These are phyloP conservation scores for Phasia obesa DNA, from an alignment of 2,888 invertebrate genomes.

Conservation along the genomic window DNA sequence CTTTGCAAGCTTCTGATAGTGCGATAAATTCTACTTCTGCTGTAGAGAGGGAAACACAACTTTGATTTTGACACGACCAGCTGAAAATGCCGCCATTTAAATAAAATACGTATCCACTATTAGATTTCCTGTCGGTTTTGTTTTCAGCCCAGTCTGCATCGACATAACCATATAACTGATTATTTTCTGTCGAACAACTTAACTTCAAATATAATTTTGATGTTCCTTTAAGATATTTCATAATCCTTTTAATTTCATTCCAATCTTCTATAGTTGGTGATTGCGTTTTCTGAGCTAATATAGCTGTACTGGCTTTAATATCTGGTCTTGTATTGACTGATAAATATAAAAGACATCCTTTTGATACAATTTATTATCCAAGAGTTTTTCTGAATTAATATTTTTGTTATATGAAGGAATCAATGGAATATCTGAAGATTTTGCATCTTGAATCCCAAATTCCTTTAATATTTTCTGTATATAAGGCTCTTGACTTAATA, in stretches of 20 bases:
- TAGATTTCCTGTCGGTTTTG: neutral
- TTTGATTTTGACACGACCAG: too few relatives aligned
- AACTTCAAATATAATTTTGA: neutral
- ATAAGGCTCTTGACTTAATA: constrained; percentile 21
- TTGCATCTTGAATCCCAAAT: constrained; percentile 20
- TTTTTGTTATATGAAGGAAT: constrained; percentile 12
- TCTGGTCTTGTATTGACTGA: constrained; percentile 33
- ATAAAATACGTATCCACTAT: constrained; percentile 1
- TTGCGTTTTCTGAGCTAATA: neutral
- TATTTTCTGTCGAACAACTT: neutral
- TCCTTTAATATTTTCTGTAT: constrained; percentile 8
- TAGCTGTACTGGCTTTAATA: constrained; percentile 2
- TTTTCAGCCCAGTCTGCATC: constrained; percentile 6
- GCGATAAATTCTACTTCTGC: too few relatives aligned
- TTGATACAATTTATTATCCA: constrained; percentile 17
- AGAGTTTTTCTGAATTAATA: constrained; percentile 5
- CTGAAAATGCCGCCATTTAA: too few relatives aligned
- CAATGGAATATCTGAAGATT: constrained; percentile 25
- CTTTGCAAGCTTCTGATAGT: too few relatives aligned
- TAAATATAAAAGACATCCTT: constrained; percentile 37
- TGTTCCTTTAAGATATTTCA: neutral
- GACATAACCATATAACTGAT: neutral
- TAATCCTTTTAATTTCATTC: neutral
- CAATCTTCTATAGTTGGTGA: neutral
- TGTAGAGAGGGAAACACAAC: too few relatives aligned